A percentile compares a stretch with the other conserved stretches of the same genome.
These are phyloP conservation scores for Punctoribates punctum DNA, from an alignment of 2,888 invertebrate genomes.

Conservation along the genomic window DNA sequence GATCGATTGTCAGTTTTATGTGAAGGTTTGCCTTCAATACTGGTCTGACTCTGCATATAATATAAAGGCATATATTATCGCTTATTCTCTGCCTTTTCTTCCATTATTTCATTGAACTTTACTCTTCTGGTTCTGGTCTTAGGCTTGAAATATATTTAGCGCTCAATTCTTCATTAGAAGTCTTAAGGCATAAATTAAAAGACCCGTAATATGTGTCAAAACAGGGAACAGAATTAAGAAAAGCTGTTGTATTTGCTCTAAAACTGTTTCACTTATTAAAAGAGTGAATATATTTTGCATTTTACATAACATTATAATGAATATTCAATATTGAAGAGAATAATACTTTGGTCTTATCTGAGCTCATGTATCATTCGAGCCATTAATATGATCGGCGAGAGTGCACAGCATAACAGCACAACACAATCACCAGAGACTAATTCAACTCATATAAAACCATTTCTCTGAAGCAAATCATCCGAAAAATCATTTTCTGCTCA, in stretches of 20 bases:
- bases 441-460: not conserved
- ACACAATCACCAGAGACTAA: constrained; percentile 1
- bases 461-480: constrained; percentile 1
- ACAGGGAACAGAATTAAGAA: not conserved
- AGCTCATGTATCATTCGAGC: constrained; percentile 11
- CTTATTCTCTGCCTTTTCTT: not conserved
- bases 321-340: constrained; percentile 22
- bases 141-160: not conserved
- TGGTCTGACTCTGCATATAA: constrained; percentile 2
- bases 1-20: constrained; percentile 29
- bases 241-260: not conserved
- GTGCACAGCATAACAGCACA: too few relatives aligned
- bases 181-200: constrained; percentile 21
- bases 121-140: not conserved
- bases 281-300: constrained; percentile 4
- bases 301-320: constrained; percentile 6
- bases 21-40: constrained; percentile 20
- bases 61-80: not conserved
- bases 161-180: constrained; percentile 12
- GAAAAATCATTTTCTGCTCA: not conserved
- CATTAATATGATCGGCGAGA: constrained; percentile 4
- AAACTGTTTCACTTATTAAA: constrained; percentile 4
- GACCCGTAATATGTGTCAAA: constrained; percentile 6
- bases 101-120: not conserved
- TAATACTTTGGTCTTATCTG: constrained; percentile 5